Base-by-base conservation (phyloP, 1,140 invertebrate genomes). In the Cylas formicarius region DNA sequence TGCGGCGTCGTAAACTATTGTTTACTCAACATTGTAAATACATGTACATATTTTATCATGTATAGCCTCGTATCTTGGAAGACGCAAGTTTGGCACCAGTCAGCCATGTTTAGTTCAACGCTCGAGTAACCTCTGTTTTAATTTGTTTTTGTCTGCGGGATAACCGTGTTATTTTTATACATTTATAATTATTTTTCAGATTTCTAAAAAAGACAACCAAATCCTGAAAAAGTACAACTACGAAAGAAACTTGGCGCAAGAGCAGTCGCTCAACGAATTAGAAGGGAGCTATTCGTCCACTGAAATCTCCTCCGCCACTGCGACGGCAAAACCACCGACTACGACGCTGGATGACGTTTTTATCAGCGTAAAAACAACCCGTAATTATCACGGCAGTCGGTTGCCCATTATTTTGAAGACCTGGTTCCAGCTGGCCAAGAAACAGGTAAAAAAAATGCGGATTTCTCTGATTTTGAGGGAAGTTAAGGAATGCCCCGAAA, bases 281-380 rank as follows among this genome's bases (percentile, higher is more conserved):
- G 43, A 37, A 23, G 34, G 44, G 6, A 17, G 27, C 5, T 29
- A 14, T 41, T 16, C 59, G 52, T 56, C 57, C 22, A 58, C 63
- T 60, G 58, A 73, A 67, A 52, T 65, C 55, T 20, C 66, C 56
- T 65, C 70, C 20, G 67, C 68, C 27, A 73, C 69, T 18, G 71
- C 71, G 23, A 84, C 80, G 51, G 75, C 75, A 56, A 72, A 74
- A 54, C 78, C 75, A 50, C 81, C 78, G 52, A 73, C 78, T 34
- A 82, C 82, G 28, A 76, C 74, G 37, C 71, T 92, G 44, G 75
- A 86, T 65, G 89, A 93, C 66, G 74, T 95, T 53, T 95, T 93
- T 69, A 86, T 96, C 63, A 91, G 87, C 70, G 88, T 96, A 13
- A 96, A 96, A 73, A 95, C 91, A 33, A 92, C 90, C 20, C 81